phyloP scores from a whole-genome alignment of 1,140 invertebrate species.

The Drosophila lacteicornis region DNA sequence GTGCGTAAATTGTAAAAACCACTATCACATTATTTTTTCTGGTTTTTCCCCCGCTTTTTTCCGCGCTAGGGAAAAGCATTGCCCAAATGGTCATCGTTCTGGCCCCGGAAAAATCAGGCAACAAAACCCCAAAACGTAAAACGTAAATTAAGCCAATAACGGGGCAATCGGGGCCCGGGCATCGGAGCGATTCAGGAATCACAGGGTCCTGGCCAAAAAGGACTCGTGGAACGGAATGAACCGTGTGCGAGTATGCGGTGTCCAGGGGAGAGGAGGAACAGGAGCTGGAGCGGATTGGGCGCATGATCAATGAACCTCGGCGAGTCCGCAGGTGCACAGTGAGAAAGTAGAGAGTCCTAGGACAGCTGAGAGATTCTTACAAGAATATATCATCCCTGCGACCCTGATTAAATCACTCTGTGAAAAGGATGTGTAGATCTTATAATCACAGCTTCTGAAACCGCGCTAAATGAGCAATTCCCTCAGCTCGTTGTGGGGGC shows the following conservation, averaged over 20 bases:
- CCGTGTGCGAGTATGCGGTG: slow-evolving; percentile 24
- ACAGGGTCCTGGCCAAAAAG: slow-evolving; percentile 36
- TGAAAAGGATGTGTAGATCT: not conserved
- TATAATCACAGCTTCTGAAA: not conserved
- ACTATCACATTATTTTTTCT: slow-evolving; percentile 79
- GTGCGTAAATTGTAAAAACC: slow-evolving; percentile 81
- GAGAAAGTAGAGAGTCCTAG: not conserved
- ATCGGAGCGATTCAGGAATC: slow-evolving; percentile 45
- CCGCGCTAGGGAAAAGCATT: slow-evolving; percentile 14
- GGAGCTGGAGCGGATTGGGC: slow-evolving; percentile 21
- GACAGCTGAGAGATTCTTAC: too few relatives aligned
- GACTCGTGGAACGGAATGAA: slow-evolving; percentile 28
- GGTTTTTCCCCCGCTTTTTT: slow-evolving; percentile 31
- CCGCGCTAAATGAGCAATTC: not conserved
- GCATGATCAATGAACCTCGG: slow-evolving; percentile 69
- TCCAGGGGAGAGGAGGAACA: not conserved
- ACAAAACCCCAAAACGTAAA: slow-evolving; percentile 69
- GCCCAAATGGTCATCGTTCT: slow-evolving; percentile 31
- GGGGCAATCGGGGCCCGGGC: slow-evolving; percentile 22
- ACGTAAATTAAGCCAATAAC: slow-evolving; percentile 81
- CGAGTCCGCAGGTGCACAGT: slow-evolving; percentile 12
- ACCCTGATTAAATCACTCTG: not conserved
- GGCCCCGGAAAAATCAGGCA: slow-evolving; percentile 51
- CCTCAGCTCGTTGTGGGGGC: not conserved
- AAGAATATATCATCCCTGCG: too few relatives aligned